These are phyloP conservation scores for Mormyrops boulengeri DNA, from an alignment of 2,797 vertebrate genomes.

Conservation along the genomic window DNA sequence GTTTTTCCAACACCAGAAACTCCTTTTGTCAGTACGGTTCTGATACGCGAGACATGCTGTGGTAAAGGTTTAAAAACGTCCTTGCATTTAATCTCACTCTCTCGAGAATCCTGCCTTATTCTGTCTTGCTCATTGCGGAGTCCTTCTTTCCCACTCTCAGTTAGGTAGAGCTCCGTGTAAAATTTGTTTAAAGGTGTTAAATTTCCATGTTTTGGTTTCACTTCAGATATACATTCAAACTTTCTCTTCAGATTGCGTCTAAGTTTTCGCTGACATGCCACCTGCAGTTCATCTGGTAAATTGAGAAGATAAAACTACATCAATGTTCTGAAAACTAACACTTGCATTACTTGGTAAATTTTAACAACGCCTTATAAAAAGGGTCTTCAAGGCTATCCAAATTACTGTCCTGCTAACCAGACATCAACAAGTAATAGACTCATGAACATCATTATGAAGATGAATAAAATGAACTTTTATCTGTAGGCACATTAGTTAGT, in stretches of 20 bases:
- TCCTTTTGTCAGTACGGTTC: slow-evolving; percentile 37
- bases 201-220: not conserved
- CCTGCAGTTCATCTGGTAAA: slow-evolving; percentile 13
- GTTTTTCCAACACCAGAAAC: slow-evolving; percentile 42
- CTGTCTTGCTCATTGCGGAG: not conserved
- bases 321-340: not conserved
- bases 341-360: not conserved
- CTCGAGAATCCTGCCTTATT: not conserved
- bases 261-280: slow-evolving; percentile 5
- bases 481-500: not conserved
- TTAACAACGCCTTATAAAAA: not conserved
- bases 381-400: not conserved
- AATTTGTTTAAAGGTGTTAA: not conserved
- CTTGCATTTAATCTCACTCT: not conserved
- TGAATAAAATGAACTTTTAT: not conserved
- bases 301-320: not conserved
- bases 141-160: not conserved
- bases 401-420: not conserved
- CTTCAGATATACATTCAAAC: not conserved
- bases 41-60: slow-evolving; percentile 8
- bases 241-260: not conserved
- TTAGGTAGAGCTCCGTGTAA: not conserved
- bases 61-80: slow-evolving; percentile 5
- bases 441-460: not conserved
- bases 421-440: not conserved